phyloP scores from a whole-genome alignment of 2,797 vertebrate species.

The Myotis myotis region DNA sequence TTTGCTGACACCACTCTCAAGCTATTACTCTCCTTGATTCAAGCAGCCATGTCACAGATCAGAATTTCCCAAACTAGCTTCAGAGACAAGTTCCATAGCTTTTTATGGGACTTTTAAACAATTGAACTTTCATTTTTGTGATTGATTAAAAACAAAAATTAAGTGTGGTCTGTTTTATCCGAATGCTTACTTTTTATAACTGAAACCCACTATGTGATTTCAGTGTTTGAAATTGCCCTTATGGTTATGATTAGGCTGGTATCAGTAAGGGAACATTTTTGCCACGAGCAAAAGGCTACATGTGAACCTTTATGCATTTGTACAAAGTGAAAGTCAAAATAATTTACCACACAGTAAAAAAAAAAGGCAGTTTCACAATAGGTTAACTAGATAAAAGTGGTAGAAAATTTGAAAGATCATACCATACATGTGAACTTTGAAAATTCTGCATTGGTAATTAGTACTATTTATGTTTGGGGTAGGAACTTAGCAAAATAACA shows the following conservation, averaged over 20 bases:
- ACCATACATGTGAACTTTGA: neutral
- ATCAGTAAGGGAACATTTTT: neutral
- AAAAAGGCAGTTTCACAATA: neutral
- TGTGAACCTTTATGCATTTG: neutral
- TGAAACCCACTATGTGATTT: neutral
- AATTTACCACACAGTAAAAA: neutral
- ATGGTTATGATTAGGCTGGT: neutral
- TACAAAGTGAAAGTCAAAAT: neutral
- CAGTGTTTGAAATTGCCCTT: neutral
- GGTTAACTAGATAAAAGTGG: neutral
- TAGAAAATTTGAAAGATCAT: neutral
- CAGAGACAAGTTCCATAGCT: neutral
- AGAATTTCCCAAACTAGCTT: neutral
- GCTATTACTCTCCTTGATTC: neutral
- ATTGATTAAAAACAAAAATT: neutral
- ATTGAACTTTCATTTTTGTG: neutral
- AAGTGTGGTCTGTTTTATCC: neutral
- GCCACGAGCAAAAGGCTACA: neutral
- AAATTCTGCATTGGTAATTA: neutral
- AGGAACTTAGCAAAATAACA: neutral
- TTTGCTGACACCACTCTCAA: neutral
- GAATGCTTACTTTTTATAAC: neutral
- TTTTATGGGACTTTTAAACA: neutral
- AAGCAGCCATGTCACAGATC: neutral
- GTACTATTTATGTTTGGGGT: neutral